Evolutionary conservation across 2,797 vertebrate genomes (phyloP).

Genomic region (Alosa sapidissima): DNA sequence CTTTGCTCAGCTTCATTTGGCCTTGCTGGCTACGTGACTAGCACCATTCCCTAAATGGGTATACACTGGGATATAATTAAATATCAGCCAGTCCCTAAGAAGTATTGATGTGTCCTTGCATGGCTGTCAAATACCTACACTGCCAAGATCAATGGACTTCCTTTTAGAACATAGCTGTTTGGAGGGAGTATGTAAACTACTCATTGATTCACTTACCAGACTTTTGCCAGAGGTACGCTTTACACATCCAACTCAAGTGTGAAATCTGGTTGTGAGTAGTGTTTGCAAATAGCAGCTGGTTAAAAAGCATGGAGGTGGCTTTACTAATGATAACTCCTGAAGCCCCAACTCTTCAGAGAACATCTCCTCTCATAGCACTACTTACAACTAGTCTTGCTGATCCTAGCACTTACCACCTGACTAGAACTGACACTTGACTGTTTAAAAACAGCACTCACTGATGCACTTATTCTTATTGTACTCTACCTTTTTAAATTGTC

Average conservation of each 20-base stretch:
- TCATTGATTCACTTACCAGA: conserved; percentile 9
- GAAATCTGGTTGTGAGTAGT: background rate
- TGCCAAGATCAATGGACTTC: conserved; percentile 22
- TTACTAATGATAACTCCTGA: too few species aligned
- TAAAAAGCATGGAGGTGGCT: background rate
- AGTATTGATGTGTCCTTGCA: conserved; percentile 23
- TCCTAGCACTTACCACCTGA: too few species aligned
- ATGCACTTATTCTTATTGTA: too few species aligned
- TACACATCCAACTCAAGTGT: background rate
- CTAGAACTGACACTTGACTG: too few species aligned
- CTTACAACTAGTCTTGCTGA: too few species aligned
- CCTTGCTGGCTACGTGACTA: background rate
- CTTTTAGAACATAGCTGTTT: conserved; percentile 26
- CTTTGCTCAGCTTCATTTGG: background rate
- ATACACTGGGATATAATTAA: conserved; percentile 14
- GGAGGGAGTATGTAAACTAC: conserved; percentile 14
- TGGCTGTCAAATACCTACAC: conserved; percentile 22
- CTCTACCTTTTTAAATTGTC: too few species aligned
- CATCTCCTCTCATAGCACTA: too few species aligned
- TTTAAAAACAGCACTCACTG: too few species aligned
- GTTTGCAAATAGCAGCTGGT: background rate
- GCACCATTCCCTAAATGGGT: background rate
- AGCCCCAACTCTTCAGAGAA: too few species aligned
- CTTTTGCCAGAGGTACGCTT: conserved; percentile 8
- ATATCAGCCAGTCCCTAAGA: conserved; percentile 16